These are phyloP conservation scores for Melanargia galathea DNA, from an alignment of 2,888 invertebrate species.

Conservation along the genomic window DNA sequence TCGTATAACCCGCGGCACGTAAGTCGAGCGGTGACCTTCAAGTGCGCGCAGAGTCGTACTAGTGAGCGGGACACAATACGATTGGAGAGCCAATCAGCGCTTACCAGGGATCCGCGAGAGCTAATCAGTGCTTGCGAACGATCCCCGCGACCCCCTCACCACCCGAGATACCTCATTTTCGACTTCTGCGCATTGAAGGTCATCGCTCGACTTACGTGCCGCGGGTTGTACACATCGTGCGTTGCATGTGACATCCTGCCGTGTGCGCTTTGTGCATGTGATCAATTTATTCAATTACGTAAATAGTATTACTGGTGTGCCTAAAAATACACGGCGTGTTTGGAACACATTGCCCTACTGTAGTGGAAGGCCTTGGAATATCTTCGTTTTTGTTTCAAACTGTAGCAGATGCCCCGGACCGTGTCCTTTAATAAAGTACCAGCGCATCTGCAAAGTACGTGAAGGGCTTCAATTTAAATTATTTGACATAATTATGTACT, in stretches of 20 bases:
- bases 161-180: too few species aligned
- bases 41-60: too few species aligned
- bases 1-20: too few species aligned
- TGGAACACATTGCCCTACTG: slow-evolving; percentile 32
- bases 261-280: neutral
- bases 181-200: too few species aligned
- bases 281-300: slow-evolving; percentile 18
- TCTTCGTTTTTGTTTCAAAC: slow-evolving; percentile 26
- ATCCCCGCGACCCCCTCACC: too few species aligned
- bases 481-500: neutral
- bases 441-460: neutral
- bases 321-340: slow-evolving; percentile 38
- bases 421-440: neutral
- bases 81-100: too few species aligned
- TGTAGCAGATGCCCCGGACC: slow-evolving; percentile 4
- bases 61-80: too few species aligned
- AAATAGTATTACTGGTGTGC: slow-evolving; percentile 41
- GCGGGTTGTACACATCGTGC: too few species aligned
- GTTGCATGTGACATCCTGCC: neutral
- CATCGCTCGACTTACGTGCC: too few species aligned
- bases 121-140: too few species aligned
- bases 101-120: too few species aligned
- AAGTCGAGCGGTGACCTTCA: too few species aligned
- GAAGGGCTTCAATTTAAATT: neutral
- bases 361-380: slow-evolving; percentile 32